Percentiles rank a stretch among this genome's conserved stretches.
phyloP scores from a whole-genome alignment of 2,113 vertebrate species.

The Osmerus mordax region DNA sequence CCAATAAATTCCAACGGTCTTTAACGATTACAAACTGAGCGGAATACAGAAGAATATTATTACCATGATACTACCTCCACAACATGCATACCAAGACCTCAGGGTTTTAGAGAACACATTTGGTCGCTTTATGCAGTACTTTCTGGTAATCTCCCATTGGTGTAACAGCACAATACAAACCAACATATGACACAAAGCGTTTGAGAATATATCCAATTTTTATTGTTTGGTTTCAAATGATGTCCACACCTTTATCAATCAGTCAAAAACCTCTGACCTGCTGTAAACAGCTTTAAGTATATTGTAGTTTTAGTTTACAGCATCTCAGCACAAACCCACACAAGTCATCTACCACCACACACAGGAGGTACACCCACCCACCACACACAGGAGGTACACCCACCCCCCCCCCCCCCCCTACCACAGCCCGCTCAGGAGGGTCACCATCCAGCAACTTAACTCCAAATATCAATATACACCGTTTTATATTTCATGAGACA shows the following conservation, averaged over 20 bases:
- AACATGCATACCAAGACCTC: not conserved
- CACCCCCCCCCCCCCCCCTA: no score
- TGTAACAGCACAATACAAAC: no score
- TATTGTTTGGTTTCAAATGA: constrained; percentile 60
- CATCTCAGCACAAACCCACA: constrained; percentile 26
- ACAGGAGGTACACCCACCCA: constrained; percentile 32
- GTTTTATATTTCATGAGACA: constrained; percentile 5
- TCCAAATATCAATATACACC: constrained; percentile 14
- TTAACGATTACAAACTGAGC: constrained; percentile 1
- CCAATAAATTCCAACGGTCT: constrained; percentile 20
- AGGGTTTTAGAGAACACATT: no score
- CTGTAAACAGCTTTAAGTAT: not conserved
- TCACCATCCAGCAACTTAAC: constrained; percentile 42
- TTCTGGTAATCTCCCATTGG: no score
- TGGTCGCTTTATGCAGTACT: no score
- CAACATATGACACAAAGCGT: no score
- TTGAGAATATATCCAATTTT: constrained; percentile 56
- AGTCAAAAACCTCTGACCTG: constrained; percentile 53
- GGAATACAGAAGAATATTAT: not conserved
- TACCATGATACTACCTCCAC: not conserved
- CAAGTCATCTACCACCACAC: constrained; percentile 31
- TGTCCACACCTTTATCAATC: constrained; percentile 52
- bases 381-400: constrained; percentile 29
- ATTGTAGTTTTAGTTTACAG: constrained; percentile 13
- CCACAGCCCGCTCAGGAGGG: not conserved